Evolutionary conservation across 1,140 invertebrate species (phyloP).

Genomic region (Episyrphus balteatus): DNA sequence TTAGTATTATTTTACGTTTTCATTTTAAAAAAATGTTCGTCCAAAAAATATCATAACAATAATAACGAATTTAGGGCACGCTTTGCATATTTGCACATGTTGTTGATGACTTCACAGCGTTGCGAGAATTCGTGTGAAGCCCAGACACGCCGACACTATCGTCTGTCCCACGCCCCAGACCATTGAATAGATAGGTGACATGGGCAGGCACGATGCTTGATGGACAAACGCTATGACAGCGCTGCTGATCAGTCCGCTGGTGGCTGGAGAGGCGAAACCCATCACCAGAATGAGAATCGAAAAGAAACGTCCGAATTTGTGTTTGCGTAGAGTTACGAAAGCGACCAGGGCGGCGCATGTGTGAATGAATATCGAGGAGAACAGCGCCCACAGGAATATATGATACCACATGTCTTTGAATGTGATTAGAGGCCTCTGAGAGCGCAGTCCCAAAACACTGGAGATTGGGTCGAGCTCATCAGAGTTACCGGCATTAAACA

Average conservation of each 20-base stretch:
- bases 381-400: constrained; percentile 77
- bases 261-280: constrained; percentile 74
- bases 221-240: constrained; percentile 91
- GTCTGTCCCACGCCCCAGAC: constrained; percentile 91
- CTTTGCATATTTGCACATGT: too few species aligned
- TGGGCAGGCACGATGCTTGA: constrained; percentile 71
- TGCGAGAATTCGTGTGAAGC: constrained; percentile 84
- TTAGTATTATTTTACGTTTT: too few species aligned
- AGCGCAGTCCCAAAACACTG: constrained; percentile 48
- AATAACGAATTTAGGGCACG: too few species aligned
- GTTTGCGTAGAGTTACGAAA: constrained; percentile 79
- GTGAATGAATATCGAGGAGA: constrained; percentile 87
- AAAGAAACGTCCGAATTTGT: constrained; percentile 88
- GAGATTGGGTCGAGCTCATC: constrained; percentile 50
- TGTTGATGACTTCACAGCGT: constrained; percentile 54
- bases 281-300: constrained; percentile 77
- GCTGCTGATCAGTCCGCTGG: constrained; percentile 79
- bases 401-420: constrained; percentile 92
- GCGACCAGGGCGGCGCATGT: constrained; percentile 80
- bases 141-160: constrained; percentile 72
- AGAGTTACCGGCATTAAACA: constrained; percentile 38
- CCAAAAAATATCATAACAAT: too few species aligned
- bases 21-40: too few species aligned
- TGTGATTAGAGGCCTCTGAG: constrained; percentile 47
- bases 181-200: constrained; percentile 82